phyloP scores from a whole-genome alignment of 2,888 invertebrate species.

The Cerceris ruficornis region DNA sequence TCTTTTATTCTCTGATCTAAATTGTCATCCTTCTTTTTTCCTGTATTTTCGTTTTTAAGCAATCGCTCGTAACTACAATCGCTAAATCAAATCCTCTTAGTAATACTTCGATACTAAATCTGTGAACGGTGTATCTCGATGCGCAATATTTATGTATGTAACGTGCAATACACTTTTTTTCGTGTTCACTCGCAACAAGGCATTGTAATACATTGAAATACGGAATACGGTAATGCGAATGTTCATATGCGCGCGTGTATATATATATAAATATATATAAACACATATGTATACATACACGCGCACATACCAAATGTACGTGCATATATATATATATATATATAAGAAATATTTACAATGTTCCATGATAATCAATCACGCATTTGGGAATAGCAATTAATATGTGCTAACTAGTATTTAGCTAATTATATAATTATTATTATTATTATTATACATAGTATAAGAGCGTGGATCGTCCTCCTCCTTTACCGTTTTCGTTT shows the following conservation, averaged over 20 bases:
- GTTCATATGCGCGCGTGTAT: background rate
- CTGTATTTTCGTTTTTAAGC: constrained; percentile 4
- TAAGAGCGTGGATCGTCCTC: constrained; percentile 62
- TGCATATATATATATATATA: constrained; percentile 24
- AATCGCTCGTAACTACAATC: constrained; percentile 9
- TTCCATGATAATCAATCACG: constrained; percentile 57
- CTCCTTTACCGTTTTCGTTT: constrained; percentile 53
- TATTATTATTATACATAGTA: constrained; percentile 69
- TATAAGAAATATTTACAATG: constrained; percentile 66
- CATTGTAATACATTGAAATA: constrained; percentile 54
- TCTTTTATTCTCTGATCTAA: constrained; percentile 5
- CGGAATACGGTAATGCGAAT: constrained; percentile 52
- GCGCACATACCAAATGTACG: constrained; percentile 3
- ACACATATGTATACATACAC: constrained; percentile 4
- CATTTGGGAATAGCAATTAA: constrained; percentile 59
- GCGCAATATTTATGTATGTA: constrained; percentile 36
- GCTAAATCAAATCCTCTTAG: constrained; percentile 38
- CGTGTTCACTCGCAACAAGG: constrained; percentile 40
- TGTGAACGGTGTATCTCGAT: constrained; percentile 42
- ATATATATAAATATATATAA: constrained; percentile 3
- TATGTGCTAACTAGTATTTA: constrained; percentile 65
- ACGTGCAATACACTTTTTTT: constrained; percentile 32
- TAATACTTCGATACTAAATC: constrained; percentile 46
- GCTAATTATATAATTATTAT: constrained; percentile 58
- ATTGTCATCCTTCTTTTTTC: background rate